Percentiles rank a stretch among this genome's conserved stretches.
Conservation (phyloP, 2,888 invertebrate species). For the Tenthredo notha region DNA sequence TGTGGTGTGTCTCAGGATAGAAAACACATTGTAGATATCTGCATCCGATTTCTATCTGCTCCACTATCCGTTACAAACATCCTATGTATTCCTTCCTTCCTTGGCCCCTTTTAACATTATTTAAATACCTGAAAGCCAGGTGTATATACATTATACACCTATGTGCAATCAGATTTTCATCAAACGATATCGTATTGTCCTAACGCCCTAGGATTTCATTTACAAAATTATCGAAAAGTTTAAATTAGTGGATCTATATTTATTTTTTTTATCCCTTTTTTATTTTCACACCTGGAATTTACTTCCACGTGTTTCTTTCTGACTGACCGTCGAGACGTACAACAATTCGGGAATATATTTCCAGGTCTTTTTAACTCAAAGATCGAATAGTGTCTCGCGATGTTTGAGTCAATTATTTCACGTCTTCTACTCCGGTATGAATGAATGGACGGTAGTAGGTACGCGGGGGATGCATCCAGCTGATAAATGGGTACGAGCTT, state of each 20-base stretch:
- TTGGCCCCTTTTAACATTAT: background rate
- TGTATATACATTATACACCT: conserved; percentile 3
- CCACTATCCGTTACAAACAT: conserved; percentile 12
- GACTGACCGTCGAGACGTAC: no score
- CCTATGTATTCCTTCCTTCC: background rate
- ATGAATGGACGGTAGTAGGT: conserved; percentile 59
- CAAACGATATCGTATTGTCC: conserved; percentile 47
- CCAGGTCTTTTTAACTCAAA: background rate
- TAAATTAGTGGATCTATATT: background rate
- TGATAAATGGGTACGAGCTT: conserved; percentile 63
- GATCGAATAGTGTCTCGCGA: background rate
- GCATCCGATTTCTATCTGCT: conserved; percentile 41
- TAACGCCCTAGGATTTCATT: no score
- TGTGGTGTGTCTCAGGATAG: background rate
- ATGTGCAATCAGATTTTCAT: conserved; percentile 56
- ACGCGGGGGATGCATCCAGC: conserved; percentile 57
- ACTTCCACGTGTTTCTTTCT: no score
- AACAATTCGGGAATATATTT: background rate
- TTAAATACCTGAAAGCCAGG: conserved; percentile 52
- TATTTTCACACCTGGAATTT: background rate
- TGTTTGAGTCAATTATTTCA: conserved; percentile 46
- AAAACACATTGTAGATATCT: conserved; percentile 24
- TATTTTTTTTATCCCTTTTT: background rate
- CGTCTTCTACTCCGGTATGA: conserved; percentile 54
- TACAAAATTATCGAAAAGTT: no score